Evolutionary conservation across 2,888 invertebrate genomes (phyloP), one percentile per base, ranked within the genome.

Genomic region (Trisateles emortualis): DNA sequence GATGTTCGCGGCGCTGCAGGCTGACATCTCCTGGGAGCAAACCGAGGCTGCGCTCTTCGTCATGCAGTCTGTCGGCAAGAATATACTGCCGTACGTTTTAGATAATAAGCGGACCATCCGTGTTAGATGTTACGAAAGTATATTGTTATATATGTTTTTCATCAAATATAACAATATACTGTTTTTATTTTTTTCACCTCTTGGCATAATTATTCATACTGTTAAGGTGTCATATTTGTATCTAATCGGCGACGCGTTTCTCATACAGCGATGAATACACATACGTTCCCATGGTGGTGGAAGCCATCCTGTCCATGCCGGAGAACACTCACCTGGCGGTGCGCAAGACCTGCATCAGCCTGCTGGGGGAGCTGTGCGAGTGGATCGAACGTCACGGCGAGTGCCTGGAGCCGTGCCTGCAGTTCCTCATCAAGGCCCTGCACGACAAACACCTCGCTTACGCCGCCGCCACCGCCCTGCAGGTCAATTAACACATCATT

Each of bases 21-120:
- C 96, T 0, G 94, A 94, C 54, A 94, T 95, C 14, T 95, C 97
- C 0, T 99, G 99, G 99, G 98, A 99, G 78, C 95, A 96, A 43
- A 97, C 96, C 0, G 99, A 99, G 89, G 97, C 99, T 0, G 97
- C 98, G 0, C 93, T 99, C 0, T 99, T 97, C 83, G 95, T 99
- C 2, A 99, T 99, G 98, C 97, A 97, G 79, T 96, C 98, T 42
- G 97, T 99, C 1, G 98, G 98, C 22, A 98, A 98, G 90, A 99
- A 98, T 87, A 96, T 99, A 74, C 86, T 98, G 74, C 98, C 98
- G 98, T 98, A 89, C 96, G 90, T 86, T 40, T 47, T 22, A 17
- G 26, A 35, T 10, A 29, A n/a, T 16, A 17, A 10, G 8, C 22
- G 2, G 10, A 1, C 6, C 11, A 3, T 17, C 9, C 3, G 3